Base-by-base conservation (phyloP, 2,888 invertebrate species). In the Drosophila meridiana region DNA sequence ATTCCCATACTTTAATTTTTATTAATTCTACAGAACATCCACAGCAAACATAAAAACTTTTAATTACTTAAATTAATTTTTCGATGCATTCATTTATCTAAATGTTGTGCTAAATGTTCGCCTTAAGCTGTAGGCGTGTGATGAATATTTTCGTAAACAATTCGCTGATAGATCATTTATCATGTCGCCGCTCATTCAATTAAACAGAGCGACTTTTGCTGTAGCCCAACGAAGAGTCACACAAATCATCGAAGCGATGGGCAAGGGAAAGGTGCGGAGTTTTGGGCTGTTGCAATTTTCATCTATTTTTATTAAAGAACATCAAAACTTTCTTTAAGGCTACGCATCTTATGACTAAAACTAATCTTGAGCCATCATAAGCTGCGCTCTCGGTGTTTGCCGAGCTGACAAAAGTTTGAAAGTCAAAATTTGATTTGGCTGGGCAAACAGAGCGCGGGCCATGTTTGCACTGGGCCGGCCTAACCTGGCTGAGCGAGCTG, bases 131-230 rank as follows among this genome's bases (percentile, higher is more conserved):
- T 26, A 14, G 74, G 60, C 78, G 70, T 45, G 68, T 79, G 71
- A 75, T 79, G 67, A 67, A 38, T 66, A 32, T 60, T 43, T 53
- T 26, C n/a, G 36, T 30, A 32, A 52, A 20, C 66, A 57, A 62
- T 11, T 32, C 38, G 55, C 47, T 56, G 67, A 57, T 52, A 62
- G 47, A 62, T 52, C 65, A 82, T 87, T 75, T 87, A 82, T 88
- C 86, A 83, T 75, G 66, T 61, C 64, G 32, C 6, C 58, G 36
- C 56, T 65, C 69, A 80, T 89, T 83, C 84, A 86, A 85, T 90
- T 90, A 83, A 63, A 48, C 40, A 50, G 42, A 88, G 82, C 59
- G 87, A 73, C 52, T 75, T 80, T 81, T 53, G 64, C 38, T 85
- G 80, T 82, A 40, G 45, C 30, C 14, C 42, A 32, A 5, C 20